Conservation (phyloP, 2,113 vertebrate genomes). For the Petaurus breviceps region DNA sequence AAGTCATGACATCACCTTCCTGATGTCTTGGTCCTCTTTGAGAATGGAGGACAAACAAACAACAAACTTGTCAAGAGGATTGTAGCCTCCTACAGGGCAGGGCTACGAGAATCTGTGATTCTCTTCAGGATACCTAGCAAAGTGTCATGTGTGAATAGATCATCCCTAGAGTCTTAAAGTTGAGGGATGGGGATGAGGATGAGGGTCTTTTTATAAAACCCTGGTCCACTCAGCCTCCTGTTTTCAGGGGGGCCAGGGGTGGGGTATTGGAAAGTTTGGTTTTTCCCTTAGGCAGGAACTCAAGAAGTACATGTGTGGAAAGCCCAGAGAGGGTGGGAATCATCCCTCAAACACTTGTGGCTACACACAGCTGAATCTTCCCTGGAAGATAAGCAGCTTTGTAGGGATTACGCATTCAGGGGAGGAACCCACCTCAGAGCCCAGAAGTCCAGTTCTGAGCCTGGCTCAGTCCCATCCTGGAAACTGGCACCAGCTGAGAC, state of each 20-base stretch:
- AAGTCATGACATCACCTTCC: no score
- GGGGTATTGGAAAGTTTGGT: neutral
- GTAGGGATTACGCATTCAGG: slow-evolving; percentile 32
- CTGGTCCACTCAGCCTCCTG: neutral
- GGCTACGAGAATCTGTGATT: neutral
- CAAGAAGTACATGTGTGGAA: neutral
- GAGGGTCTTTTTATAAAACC: neutral
- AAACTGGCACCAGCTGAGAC: slow-evolving; percentile 44
- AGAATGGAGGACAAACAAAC: no score
- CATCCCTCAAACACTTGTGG: slow-evolving; percentile 39
- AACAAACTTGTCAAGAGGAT: neutral
- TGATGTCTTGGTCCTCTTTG: no score
- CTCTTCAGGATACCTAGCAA: neutral
- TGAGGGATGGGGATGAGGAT: neutral
- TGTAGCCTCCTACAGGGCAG: neutral
- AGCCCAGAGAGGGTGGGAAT: neutral
- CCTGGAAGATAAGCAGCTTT: slow-evolving; percentile 41
- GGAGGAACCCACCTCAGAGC: neutral
- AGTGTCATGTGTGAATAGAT: neutral
- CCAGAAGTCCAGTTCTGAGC: slow-evolving; percentile 16
- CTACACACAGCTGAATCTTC: slow-evolving; percentile 35
- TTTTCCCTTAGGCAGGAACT: slow-evolving; percentile 6
- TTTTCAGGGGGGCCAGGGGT: neutral
- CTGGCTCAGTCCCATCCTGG: slow-evolving; percentile 44
- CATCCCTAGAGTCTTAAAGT: neutral